Evolutionary conservation across 1,140 invertebrate genomes (phyloP).

Genomic region (Bradynema listronoti): DNA sequence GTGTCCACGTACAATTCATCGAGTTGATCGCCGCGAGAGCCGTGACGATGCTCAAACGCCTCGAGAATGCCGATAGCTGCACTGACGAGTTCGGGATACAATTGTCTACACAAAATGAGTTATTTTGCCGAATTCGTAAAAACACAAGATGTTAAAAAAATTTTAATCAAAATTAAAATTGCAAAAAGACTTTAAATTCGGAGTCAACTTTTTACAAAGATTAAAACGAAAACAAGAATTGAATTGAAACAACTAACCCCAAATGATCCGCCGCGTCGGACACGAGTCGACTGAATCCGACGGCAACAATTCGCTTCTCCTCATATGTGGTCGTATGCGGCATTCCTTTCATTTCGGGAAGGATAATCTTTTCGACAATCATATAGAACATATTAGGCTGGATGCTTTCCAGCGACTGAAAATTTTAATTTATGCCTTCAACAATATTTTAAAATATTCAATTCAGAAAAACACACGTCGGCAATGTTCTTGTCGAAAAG

Average conservation of each 20-base stretch:
- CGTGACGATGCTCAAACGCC: conserved; percentile 27
- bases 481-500: background rate
- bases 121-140: background rate
- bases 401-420: conserved; percentile 31
- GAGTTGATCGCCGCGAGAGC: background rate
- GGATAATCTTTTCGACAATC: conserved; percentile 32
- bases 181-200: background rate
- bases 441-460: background rate
- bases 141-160: background rate
- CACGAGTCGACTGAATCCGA: conserved; percentile 21
- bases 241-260: conserved; percentile 7
- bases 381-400: conserved; percentile 35
- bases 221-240: background rate
- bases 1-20: conserved; percentile 22
- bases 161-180: background rate
- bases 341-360: conserved; percentile 31
- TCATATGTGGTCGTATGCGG: conserved; percentile 32
- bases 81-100: conserved; percentile 20
- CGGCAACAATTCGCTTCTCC: conserved; percentile 27
- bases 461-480: background rate
- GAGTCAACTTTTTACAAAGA: background rate
- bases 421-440: background rate
- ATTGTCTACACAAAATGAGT: conserved; percentile 5
- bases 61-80: conserved; percentile 20
- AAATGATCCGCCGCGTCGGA: conserved; percentile 17